These are phyloP conservation scores for Rhynchopsitta pachyrhyncha DNA, from an alignment of 2,113 vertebrate species.

Conservation along the genomic window DNA sequence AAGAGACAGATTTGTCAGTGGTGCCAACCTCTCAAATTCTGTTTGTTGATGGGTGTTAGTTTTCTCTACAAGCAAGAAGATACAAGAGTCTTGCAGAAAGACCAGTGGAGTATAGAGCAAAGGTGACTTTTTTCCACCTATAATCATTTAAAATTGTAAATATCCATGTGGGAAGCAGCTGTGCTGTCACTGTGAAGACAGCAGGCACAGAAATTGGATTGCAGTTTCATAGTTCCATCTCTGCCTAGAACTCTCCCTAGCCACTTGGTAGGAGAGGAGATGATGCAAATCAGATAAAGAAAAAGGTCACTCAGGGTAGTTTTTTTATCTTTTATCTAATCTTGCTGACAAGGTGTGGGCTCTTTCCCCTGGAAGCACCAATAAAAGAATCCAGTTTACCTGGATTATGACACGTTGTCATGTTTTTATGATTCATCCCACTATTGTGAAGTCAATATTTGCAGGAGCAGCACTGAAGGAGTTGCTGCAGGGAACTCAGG, in stretches of 20 bases:
- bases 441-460: neutral
- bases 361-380: neutral
- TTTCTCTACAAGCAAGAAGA: neutral
- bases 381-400: neutral
- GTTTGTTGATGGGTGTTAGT: fast-evolving
- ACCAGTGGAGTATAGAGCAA: neutral
- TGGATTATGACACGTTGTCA: neutral
- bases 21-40: neutral
- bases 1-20: neutral
- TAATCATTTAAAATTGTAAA: neutral
- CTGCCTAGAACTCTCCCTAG: neutral
- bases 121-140: neutral
- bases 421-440: neutral
- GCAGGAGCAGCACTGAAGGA: neutral
- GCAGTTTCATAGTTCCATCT: neutral
- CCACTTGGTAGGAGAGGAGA: neutral
- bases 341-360: neutral
- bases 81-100: neutral
- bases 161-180: neutral
- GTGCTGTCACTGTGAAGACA: too few species aligned
- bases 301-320: neutral
- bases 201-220: neutral
- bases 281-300: neutral
- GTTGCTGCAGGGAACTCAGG: neutral
- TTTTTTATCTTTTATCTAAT: neutral